Conservation (phyloP, 2,888 invertebrate genomes). For the Theretra japonica region DNA sequence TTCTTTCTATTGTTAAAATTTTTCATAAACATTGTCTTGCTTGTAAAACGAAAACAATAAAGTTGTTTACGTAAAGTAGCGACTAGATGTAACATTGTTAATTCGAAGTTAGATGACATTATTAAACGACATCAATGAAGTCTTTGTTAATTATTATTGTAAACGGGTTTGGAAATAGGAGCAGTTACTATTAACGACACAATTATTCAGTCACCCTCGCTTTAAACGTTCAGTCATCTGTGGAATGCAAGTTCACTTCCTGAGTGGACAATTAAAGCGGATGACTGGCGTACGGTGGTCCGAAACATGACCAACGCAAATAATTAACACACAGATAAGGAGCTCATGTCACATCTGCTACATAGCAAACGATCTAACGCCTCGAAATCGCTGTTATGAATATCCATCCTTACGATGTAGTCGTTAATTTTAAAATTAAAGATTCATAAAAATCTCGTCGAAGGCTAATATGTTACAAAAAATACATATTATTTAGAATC, state of each 20-base stretch:
- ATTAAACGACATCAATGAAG: slow-evolving; percentile 5
- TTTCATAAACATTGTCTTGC: too few species aligned
- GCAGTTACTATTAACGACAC: slow-evolving; percentile 49
- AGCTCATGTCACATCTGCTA: slow-evolving; percentile 13
- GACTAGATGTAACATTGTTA: too few species aligned
- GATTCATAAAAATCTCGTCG: too few species aligned
- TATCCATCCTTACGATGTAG: background rate
- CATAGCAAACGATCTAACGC: background rate
- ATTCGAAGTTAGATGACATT: background rate
- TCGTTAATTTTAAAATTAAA: too few species aligned
- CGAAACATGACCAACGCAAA: slow-evolving; percentile 53
- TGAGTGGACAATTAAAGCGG: slow-evolving; percentile 74
- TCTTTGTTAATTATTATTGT: slow-evolving; percentile 16
- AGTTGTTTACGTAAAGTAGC: too few species aligned
- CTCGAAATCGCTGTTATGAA: background rate
- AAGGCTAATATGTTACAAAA: too few species aligned
- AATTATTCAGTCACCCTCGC: slow-evolving; percentile 64
- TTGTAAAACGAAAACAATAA: too few species aligned
- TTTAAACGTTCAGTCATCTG: slow-evolving; percentile 63
- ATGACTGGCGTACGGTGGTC: slow-evolving; percentile 53
- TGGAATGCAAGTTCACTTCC: slow-evolving; percentile 77
- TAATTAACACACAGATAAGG: slow-evolving; percentile 26
- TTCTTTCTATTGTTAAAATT: too few species aligned
- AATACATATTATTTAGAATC: too few species aligned
- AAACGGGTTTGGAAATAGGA: slow-evolving; percentile 27